These are phyloP conservation scores for Musca domestica DNA, from an alignment of 1,140 invertebrate species.

Conservation along the genomic window DNA sequence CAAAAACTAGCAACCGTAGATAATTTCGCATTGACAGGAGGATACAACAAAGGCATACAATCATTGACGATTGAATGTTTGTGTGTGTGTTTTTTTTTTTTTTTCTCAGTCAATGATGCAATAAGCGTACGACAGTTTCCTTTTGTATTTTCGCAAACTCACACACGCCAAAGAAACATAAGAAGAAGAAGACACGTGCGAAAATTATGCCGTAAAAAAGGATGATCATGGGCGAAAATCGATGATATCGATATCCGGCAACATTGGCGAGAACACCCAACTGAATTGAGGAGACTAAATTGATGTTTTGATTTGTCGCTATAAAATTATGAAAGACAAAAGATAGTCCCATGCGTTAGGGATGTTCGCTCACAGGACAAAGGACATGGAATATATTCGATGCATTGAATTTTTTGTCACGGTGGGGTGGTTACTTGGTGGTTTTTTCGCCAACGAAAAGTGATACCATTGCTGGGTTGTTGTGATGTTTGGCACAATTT, in stretches of 20 bases:
- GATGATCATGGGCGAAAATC: neutral
- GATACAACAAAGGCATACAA: too few species aligned
- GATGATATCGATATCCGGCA: too few species aligned
- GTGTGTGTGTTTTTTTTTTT: too few species aligned
- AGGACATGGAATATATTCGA: too few species aligned
- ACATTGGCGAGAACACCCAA: neutral
- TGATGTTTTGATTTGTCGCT: slow-evolving; percentile 20
- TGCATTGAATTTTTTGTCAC: too few species aligned
- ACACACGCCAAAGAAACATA: neutral
- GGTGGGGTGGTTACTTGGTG: neutral
- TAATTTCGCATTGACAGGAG: neutral
- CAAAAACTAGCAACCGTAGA: slow-evolving; percentile 20
- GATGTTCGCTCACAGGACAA: neutral
- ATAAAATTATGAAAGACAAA: neutral
- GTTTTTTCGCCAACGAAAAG: neutral
- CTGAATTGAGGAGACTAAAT: slow-evolving; percentile 11
- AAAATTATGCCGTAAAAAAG: slow-evolving; percentile 18
- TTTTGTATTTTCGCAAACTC: neutral
- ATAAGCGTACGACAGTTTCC: slow-evolving; percentile 19
- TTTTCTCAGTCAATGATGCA: neutral
- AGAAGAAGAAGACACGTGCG: neutral
- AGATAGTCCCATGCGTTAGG: neutral
- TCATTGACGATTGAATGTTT: too few species aligned
- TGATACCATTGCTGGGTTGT: neutral
- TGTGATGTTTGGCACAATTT: neutral